Base-by-base conservation (phyloP, 2,113 vertebrate genomes). In the Cyanoderma ruficeps region DNA sequence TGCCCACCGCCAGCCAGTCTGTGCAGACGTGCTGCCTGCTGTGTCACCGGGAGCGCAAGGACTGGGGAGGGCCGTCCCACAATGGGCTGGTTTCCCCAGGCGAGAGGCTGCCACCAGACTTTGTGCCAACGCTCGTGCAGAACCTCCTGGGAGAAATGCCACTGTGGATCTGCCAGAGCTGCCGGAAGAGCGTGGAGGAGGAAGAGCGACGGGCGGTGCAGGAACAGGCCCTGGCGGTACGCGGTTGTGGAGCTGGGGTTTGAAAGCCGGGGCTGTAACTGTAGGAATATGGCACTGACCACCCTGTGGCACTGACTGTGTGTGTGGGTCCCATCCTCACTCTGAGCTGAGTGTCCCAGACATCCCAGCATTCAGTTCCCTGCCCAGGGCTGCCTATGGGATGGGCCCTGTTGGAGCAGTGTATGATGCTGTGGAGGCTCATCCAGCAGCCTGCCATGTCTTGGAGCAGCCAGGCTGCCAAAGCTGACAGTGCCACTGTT, bases 161-260 rank as follows among this genome's bases (percentile, higher is more conserved):
- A 41, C 98, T 99, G 85, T 99, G 99, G 99, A 99, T 99, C 97
- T 99, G 99, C 98, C 99, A 99, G 98, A 99, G 98, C 97, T 99
- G 99, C 97, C 98, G 99, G 94, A 99, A 99, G 97, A 99, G 99
- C 21, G 99, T 99, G 97, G 99, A 99, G 96, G 99, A 99, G 87
- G 99, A 99, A 96, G 99, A 99, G 96, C 98, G 98, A 87, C 98
- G 98, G 97, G 98, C 98, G 10, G 98, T 98, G 86, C 98, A 98
- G 96, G 99, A 99, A 96, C 99, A 99, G 92, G 98, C 98, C 41
- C 97, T 98, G 89, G 98, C 98, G 97, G 99, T 99, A 98, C 96
- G 98, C 1, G 1, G 12, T 44, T 8, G 10, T 0, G 1, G 49
- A 52, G 85, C 67, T 25, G 72, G 27, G 28, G 14, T 41, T 59